Evolutionary conservation across 2,113 vertebrate genomes (phyloP).

Genomic region (Tauraco erythrolophus): DNA sequence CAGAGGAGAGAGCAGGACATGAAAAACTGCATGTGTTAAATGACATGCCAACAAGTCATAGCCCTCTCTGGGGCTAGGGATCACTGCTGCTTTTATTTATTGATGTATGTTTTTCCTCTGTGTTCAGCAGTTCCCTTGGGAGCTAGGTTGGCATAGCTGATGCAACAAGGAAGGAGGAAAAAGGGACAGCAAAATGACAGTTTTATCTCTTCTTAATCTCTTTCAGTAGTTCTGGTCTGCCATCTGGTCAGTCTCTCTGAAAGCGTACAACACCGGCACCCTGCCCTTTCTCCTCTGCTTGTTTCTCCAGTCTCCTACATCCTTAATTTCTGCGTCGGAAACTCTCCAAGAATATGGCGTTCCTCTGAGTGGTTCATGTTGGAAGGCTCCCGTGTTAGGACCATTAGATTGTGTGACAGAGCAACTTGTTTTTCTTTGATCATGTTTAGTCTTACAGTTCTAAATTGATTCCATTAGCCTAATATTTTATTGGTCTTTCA

Average conservation of each 20-base stretch:
- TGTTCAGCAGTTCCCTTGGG: neutral
- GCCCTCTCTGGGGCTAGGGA: neutral
- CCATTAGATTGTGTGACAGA: neutral
- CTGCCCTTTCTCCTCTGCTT: neutral
- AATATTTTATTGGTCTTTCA: slow-evolving; percentile 38
- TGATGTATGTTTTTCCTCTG: neutral
- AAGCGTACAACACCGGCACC: neutral
- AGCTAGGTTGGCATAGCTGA: neutral
- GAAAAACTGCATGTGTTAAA: neutral
- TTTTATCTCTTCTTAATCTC: slow-evolving; percentile 46
- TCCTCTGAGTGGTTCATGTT: neutral
- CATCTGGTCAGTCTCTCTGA: slow-evolving; percentile 35
- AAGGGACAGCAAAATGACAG: slow-evolving; percentile 24
- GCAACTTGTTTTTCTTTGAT: slow-evolving; percentile 23
- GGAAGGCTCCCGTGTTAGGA: neutral
- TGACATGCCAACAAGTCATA: neutral
- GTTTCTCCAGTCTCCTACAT: neutral
- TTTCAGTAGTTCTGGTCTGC: slow-evolving; percentile 30
- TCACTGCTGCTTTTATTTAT: neutral
- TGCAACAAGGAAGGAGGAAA: neutral
- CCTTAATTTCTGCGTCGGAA: neutral
- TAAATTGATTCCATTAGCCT: slow-evolving; percentile 18
- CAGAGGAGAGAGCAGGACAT: neutral
- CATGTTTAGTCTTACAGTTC: neutral
- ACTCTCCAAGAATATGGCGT: neutral